Conservation (phyloP, 2,113 vertebrate genomes). For the Sterna hirundo region DNA sequence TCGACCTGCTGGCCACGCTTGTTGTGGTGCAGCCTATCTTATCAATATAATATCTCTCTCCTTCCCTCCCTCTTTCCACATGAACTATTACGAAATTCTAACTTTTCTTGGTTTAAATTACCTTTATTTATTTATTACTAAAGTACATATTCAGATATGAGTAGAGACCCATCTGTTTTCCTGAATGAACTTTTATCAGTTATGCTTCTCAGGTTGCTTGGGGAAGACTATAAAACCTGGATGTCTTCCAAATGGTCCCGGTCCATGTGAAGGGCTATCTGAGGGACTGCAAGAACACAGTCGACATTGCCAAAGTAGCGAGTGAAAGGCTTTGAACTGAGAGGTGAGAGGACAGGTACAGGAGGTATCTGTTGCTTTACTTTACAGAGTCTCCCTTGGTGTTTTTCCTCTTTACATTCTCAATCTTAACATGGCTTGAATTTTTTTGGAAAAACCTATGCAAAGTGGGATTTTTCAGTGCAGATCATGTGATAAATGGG, state of each 20-base stretch:
- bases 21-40: background rate
- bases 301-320: background rate
- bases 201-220: background rate
- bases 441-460: background rate
- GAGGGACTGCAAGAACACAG: background rate
- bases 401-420: slow-evolving; percentile 4
- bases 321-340: background rate
- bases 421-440: background rate
- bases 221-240: background rate
- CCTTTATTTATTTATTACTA: background rate
- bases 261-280: background rate
- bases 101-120: background rate
- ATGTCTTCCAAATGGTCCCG: background rate
- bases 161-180: background rate
- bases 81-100: background rate
- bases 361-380: background rate
- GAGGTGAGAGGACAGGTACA: background rate
- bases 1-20: background rate
- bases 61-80: background rate
- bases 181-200: background rate
- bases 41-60: background rate
- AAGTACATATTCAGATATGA: background rate
- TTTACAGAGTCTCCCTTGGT: background rate
- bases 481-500: background rate
- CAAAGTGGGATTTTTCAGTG: background rate